Base-by-base conservation (phyloP, 1,140 invertebrate species). In the Chrysomallon squamiferum region DNA sequence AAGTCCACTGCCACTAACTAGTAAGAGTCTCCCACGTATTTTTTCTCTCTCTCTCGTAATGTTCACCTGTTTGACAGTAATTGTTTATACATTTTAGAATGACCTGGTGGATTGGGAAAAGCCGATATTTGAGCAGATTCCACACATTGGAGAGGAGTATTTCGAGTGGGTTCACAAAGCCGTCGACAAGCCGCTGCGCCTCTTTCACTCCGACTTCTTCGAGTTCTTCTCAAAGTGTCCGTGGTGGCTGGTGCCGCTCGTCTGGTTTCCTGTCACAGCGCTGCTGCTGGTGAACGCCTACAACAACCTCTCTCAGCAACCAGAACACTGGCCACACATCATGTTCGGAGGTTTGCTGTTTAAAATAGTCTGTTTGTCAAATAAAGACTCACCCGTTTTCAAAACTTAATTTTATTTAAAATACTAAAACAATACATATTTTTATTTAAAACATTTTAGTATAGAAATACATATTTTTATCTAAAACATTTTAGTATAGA, bases 131-230 rank as follows among this genome's bases (percentile, higher is more conserved):
- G 74, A 68, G 13, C 78, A 86, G 68, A 79, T 87, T 60, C 78
- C 78, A 4, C 38, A 73, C 9, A 74, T 87, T 25, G 81, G 82
- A 20, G 76, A 84, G 3, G 72, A 80, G n/a, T 87, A 87, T 64
- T 84, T 81, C 76, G 81, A 77, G 13, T 87, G 86, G 86, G 84
- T 86, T 47, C 86, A 87, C 72, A 75, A 84, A 54, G 86, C 86
- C 4, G 84, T 81, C 20, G 86, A 87, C 59, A 78, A 76, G 25
- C 74, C 80, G 9, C 58, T 87, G 9, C 71, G 86, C 15, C 72
- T 86, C 5, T 85, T 87, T 60, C 57, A 84, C 9, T 86, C 83
- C 1, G 80, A 86, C 71, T 66, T 87, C 54, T 65, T 80, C n/a
- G 86, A 87, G 68, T 76, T 62, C 49, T 78, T 85, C 49, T 84